Evolutionary conservation across 2,113 vertebrate species (phyloP), one percentile per base, ranked within the genome.

Genomic region (Sula dactylatra): DNA sequence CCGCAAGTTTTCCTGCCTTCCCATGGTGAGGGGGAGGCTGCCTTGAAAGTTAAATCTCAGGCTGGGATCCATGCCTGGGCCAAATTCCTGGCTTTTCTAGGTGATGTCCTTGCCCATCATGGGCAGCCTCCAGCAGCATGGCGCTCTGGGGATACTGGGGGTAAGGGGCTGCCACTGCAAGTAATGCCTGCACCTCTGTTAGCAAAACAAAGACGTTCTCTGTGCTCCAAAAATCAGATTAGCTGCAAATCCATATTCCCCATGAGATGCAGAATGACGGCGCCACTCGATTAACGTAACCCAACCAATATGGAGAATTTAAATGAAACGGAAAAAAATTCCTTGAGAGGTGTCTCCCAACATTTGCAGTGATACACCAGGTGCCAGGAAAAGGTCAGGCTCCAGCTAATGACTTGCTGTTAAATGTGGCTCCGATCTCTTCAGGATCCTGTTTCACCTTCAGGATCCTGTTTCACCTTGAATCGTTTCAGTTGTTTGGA

Each of bases 71-170:
- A 7, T 22, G 31, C 20, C 65, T 84, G 55, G 27, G 34, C 58
- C 42, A 22, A 70, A 8, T 13, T 87, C 81, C 59, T 42, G 58
- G 8, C n/a, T 88, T 76, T 76, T 52, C 22, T 6, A 19, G 64
- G 80, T 31, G n/a, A 22, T 26, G 19, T 40, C 72, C 81, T 73
- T 86, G 44, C 22, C 47, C 3, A 1, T 40, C n/a, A 4, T 3
- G 6, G 24, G 58, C 56, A 80, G 62, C 44, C 42, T 66, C 49
- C 50, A 50, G 66, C 76, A 4, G 4, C 44, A 2, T 0, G 0
- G 18, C 36, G 12, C 25, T 16, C 55, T n/a, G 50, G 19, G 16
- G 31, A 20, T 21, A 17, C 55, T n/a, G 50, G 16, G 16, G 31
- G 26, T 21, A 17, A 59, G 42, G 71, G 24, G 34, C 40, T 14